Percentiles rank a stretch among this genome's conserved stretches.
These are phyloP conservation scores for Pseudotriccus pelzelni DNA, from an alignment of 2,797 vertebrate genomes.

Conservation along the genomic window DNA sequence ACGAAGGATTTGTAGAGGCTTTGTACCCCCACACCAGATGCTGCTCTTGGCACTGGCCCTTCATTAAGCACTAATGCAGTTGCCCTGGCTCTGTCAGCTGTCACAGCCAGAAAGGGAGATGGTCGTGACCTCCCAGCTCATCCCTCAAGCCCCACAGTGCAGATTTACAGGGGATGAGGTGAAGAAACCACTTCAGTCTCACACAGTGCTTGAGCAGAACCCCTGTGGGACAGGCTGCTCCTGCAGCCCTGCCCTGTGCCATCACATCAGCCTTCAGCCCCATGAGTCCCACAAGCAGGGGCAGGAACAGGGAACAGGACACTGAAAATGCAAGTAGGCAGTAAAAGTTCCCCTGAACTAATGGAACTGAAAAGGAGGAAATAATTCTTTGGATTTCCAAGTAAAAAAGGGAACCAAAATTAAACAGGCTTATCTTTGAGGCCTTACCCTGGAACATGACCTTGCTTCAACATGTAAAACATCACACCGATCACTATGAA, in stretches of 20 bases:
- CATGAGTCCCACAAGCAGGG: accelerated
- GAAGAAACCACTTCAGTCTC: not conserved
- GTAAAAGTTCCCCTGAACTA: not conserved
- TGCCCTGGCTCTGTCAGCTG: not conserved
- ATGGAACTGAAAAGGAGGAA: not conserved
- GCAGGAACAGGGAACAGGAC: not conserved
- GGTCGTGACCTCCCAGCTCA: not conserved
- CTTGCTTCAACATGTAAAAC: not conserved
- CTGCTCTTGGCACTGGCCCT: not conserved
- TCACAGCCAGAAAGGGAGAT: not conserved
- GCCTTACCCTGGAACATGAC: not conserved
- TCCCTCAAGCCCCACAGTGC: not conserved
- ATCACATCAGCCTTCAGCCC: not conserved
- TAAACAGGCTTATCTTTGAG: not conserved
- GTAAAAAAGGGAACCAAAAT: not conserved
- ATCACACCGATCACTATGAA: not conserved
- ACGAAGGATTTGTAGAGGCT: not conserved
- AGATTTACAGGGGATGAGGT: not conserved
- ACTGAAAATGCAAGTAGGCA: not conserved
- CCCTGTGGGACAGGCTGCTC: not conserved
- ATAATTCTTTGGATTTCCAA: not conserved
- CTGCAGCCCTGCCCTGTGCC: not conserved
- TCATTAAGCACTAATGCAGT: not conserved
- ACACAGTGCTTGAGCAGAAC: accelerated
- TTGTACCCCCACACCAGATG: not conserved